Conservation (phyloP, 2,888 invertebrate species). For the Epinotia bilunana region DNA sequence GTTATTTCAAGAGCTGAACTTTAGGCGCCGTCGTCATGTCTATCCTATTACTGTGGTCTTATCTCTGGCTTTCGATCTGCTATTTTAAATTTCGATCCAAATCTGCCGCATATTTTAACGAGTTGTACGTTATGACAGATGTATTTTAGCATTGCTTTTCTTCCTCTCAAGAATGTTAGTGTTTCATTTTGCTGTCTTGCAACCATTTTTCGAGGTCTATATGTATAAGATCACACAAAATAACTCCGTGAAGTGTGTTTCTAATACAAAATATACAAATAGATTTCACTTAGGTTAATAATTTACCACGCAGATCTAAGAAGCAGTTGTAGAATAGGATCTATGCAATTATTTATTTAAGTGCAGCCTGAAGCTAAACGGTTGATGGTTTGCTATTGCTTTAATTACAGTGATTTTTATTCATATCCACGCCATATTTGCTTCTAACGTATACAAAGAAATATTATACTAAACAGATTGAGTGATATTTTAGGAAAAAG, state of each 20-base stretch:
- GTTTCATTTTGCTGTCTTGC: too few species aligned
- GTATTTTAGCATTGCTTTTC: slow-evolving; percentile 5
- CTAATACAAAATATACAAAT: background rate
- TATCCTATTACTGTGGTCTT: slow-evolving; percentile 57
- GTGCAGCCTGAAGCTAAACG: slow-evolving; percentile 22
- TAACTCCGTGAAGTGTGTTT: background rate
- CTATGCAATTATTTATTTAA: slow-evolving; percentile 25
- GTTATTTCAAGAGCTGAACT: slow-evolving; percentile 73
- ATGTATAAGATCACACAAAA: too few species aligned
- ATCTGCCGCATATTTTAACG: slow-evolving; percentile 33
- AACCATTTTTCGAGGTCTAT: too few species aligned
- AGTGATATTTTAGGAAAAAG: too few species aligned
- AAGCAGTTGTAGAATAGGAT: slow-evolving; percentile 11
- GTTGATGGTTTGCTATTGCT: slow-evolving; percentile 18
- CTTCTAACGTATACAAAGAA: background rate
- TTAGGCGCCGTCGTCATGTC: slow-evolving; percentile 56
- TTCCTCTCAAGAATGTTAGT: background rate
- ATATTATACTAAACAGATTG: background rate
- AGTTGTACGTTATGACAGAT: slow-evolving; percentile 36
- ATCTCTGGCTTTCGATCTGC: slow-evolving; percentile 64
- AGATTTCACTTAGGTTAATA: background rate
- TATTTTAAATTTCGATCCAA: slow-evolving; percentile 43
- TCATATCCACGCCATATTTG: background rate
- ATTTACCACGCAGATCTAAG: background rate
- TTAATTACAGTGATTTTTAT: slow-evolving; percentile 28